These are phyloP conservation scores for Hemiscyllium ocellatum DNA, from an alignment of 2,113 vertebrate genomes.

Conservation along the genomic window DNA sequence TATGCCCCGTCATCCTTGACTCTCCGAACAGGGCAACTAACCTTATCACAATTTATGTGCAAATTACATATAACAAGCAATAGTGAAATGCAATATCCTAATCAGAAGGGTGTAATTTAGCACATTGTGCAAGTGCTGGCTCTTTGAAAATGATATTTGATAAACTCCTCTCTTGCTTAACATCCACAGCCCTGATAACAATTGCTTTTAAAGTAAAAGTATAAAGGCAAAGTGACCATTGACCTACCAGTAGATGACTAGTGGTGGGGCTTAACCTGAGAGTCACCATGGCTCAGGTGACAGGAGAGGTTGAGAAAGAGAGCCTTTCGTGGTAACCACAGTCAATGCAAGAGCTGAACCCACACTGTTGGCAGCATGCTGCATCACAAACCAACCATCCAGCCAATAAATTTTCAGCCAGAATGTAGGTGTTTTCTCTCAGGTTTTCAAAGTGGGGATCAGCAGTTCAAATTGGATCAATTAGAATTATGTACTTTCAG, in stretches of 20 bases:
- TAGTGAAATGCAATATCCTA: neutral
- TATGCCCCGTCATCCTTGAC: too few relatives aligned
- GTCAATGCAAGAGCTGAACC: too few relatives aligned
- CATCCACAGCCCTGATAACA: neutral
- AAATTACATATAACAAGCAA: neutral
- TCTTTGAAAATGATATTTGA: neutral
- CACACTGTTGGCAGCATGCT: too few relatives aligned
- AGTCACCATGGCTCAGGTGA: too few relatives aligned
- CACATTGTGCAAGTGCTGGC: neutral
- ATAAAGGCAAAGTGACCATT: too few relatives aligned
- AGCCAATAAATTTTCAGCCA: neutral
- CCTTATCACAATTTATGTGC: neutral
- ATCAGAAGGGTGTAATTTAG: neutral
- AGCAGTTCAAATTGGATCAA: neutral
- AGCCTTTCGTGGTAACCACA: too few relatives aligned
- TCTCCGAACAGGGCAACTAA: too few relatives aligned
- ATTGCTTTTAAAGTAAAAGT: too few relatives aligned
- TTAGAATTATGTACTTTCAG: neutral
- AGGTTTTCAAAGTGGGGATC: neutral
- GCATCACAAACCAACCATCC: too few relatives aligned
- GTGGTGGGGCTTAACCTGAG: too few relatives aligned
- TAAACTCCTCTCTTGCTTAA: neutral
- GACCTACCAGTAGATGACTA: too few relatives aligned
- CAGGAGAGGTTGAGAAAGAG: too few relatives aligned
- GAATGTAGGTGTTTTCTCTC: neutral